Evolutionary conservation across 2,113 vertebrate species (phyloP), one percentile per base, ranked within the genome.

Genomic region (Verasper variegatus): DNA sequence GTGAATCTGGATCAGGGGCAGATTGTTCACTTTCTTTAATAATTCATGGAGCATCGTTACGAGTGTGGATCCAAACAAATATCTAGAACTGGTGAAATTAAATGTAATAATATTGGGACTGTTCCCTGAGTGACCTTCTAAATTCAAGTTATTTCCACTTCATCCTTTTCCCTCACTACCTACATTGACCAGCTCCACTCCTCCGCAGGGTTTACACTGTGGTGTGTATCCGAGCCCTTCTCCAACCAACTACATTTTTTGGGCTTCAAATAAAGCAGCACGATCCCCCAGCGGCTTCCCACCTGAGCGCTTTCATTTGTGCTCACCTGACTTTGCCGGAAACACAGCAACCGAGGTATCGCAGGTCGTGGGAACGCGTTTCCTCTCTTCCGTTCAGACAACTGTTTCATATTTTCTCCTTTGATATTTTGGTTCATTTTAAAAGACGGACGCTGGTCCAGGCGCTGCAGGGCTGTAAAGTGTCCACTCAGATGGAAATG

Each of bases 401-500:
- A 4, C 51, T 71, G 17, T 65, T 76, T 71, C 35, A 3, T 9
- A 59, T 10, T 0, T 4, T 67, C 21, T 52, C 9, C 31, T 31
- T 54, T 63, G 27, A 64, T 57, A 8, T 57, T 76, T 2, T 31
- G 67, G 42, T 72, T 80, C 20, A 59, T 82, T 70, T 67, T 55
- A 66, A 10, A 66, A 68, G 7, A 27, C 23, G 2, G 20, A 42
- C 37, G 24, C 2, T 5, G 68, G 65, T 67, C 23, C 65, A 66
- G 35, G 68, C 24, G 42, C 58, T 51, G 27, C 26, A 63, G 20
- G 59, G 24, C 55, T 67, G 23, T 66, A 9, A 68, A 71, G 65
- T 80, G 26, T 78, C 72, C 55, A 15, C 80, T 80, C 54, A 63
- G 40, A 42, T 76, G 40, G 23, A 56, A 55, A 72, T 63, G 68